Evolutionary conservation across 2,797 vertebrate species (phyloP).

Genomic region (Myotis vivesi): DNA sequence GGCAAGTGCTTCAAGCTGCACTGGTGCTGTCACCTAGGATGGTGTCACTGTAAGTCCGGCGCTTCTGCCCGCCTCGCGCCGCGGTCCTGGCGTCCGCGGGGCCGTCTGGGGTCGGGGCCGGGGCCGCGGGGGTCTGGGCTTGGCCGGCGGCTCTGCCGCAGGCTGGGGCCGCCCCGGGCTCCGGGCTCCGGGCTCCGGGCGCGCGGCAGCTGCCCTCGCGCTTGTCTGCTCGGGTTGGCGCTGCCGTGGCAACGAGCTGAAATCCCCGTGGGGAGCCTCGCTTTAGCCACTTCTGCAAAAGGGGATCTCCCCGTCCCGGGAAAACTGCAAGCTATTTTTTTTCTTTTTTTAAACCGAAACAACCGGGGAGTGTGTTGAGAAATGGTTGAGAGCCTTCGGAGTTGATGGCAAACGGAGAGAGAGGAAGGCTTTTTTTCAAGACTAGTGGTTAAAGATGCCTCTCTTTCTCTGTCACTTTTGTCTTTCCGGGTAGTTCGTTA

Average conservation of each 20-base stretch:
- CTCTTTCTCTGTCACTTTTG: background rate
- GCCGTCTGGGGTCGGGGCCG: background rate
- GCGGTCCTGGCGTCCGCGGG: background rate
- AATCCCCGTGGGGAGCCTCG: background rate
- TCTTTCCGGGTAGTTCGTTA: background rate
- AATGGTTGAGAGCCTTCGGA: background rate
- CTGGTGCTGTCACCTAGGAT: slow-evolving; percentile 99
- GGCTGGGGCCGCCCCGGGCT: background rate
- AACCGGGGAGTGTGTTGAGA: background rate
- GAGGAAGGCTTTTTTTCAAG: background rate
- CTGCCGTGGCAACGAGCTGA: slow-evolving; percentile 20
- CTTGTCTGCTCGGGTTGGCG: background rate
- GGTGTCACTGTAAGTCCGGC: slow-evolving; percentile 98
- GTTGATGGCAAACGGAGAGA: background rate
- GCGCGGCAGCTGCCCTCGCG: background rate
- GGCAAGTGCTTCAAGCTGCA: slow-evolving; percentile 99
- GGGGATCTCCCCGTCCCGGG: background rate
- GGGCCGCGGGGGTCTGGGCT: background rate
- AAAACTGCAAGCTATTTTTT: background rate
- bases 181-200: background rate
- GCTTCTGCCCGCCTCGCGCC: background rate
- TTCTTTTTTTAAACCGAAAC: background rate
- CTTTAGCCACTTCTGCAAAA: background rate
- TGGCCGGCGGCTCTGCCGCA: background rate
- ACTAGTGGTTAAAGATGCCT: background rate